phyloP scores from a whole-genome alignment of 2,113 vertebrate genomes.

The Rhinogobius similis region DNA sequence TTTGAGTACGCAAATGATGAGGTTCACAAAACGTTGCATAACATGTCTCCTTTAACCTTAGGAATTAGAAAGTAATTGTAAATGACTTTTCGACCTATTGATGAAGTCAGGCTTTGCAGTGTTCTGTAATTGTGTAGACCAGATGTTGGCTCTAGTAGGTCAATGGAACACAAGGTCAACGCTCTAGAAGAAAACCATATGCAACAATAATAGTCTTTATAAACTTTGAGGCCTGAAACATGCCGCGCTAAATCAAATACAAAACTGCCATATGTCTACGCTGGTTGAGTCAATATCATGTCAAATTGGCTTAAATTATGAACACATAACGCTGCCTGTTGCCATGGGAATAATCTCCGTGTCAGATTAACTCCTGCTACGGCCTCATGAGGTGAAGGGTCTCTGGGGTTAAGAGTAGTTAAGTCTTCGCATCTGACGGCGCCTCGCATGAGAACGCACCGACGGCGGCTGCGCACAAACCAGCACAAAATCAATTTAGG shows the following conservation, averaged over 20 bases:
- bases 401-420: constrained; percentile 24
- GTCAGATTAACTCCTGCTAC: constrained; percentile 40
- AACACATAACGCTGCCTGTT: neutral
- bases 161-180: neutral
- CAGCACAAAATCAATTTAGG: constrained; percentile 18
- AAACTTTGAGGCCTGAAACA: neutral
- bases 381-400: neutral
- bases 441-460: constrained; percentile 10
- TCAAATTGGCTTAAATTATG: neutral
- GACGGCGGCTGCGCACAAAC: neutral
- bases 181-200: neutral
- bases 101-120: neutral
- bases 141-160: neutral
- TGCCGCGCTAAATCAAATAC: neutral
- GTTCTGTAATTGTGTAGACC: neutral
- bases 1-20: too few relatives aligned
- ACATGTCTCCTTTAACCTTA: too few relatives aligned
- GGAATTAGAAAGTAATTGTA: neutral
- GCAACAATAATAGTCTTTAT: neutral
- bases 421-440: constrained; percentile 16
- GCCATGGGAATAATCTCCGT: constrained; percentile 23
- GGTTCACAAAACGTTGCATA: too few relatives aligned
- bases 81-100: neutral
- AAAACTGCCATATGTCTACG: neutral
- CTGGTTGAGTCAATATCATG: neutral